Percentiles rank a stretch among this genome's conserved stretches.
These are phyloP conservation scores for Pipistrellus pipistrellus DNA, from an alignment of 2,797 vertebrate genomes.

Conservation along the genomic window DNA sequence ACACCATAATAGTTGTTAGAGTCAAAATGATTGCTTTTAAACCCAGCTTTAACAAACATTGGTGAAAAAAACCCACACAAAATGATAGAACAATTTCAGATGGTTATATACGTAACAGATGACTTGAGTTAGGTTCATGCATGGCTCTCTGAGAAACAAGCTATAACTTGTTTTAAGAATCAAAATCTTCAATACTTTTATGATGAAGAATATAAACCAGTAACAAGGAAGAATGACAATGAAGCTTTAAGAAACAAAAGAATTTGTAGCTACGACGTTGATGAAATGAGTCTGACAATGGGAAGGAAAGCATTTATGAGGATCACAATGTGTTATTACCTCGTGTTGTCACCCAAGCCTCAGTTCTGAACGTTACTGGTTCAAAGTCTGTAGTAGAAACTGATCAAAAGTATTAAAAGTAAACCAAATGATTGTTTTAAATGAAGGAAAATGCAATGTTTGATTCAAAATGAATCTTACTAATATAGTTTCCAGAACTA, in stretches of 20 bases:
- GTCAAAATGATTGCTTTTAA: slow-evolving; percentile 20
- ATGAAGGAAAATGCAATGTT: neutral
- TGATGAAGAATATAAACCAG: neutral
- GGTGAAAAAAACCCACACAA: neutral
- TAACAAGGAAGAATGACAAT: neutral
- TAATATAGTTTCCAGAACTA: slow-evolving; percentile 29
- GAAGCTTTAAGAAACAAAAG: neutral
- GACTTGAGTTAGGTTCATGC: neutral
- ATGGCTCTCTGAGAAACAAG: slow-evolving; percentile 46
- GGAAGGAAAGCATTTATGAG: neutral
- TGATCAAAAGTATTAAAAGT: slow-evolving; percentile 78
- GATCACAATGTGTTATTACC: slow-evolving; percentile 79
- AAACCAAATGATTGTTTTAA: slow-evolving; percentile 40
- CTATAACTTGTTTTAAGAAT: slow-evolving; percentile 41
- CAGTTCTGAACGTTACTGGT: slow-evolving; percentile 83
- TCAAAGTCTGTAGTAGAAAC: slow-evolving; percentile 83
- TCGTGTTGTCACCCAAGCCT: slow-evolving; percentile 84
- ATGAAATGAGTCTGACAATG: neutral
- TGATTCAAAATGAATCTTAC: slow-evolving; percentile 22
- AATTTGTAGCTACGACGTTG: neutral
- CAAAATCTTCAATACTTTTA: neutral
- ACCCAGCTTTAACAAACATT: slow-evolving; percentile 27
- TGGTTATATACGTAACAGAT: neutral
- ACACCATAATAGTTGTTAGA: neutral
- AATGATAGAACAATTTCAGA: slow-evolving; percentile 8